These are phyloP conservation scores for Drosophila ohnishii DNA, from an alignment of 1,140 invertebrate species.

Conservation along the genomic window DNA sequence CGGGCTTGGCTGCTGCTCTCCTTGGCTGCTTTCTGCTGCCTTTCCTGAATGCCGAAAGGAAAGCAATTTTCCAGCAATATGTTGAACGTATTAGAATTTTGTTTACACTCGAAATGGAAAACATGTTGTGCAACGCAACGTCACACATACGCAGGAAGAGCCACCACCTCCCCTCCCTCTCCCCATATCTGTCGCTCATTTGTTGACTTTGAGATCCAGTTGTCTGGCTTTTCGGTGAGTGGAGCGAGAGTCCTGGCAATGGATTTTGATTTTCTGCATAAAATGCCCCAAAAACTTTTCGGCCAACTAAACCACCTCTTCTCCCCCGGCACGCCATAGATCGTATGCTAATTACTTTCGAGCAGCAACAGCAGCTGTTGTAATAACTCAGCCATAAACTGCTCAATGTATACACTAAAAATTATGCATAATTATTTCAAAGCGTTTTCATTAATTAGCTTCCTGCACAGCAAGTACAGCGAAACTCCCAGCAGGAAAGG, in stretches of 20 bases:
- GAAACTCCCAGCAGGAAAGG: not conserved
- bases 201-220: conserved; percentile 76
- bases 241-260: conserved; percentile 11
- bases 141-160: conserved; percentile 19
- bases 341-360: conserved; percentile 75
- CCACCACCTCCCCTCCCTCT: no score
- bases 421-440: conserved; percentile 82
- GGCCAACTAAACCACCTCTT: not conserved
- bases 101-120: conserved; percentile 81
- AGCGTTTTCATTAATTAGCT: conserved; percentile 79
- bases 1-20: conserved; percentile 55
- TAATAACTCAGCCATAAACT: conserved; percentile 81
- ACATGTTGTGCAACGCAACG: conserved; percentile 78
- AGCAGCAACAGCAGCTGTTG: conserved; percentile 74
- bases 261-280: conserved; percentile 51
- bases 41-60: conserved; percentile 70
- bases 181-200: conserved; percentile 60
- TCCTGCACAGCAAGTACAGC: conserved; percentile 36
- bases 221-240: conserved; percentile 52
- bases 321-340: conserved; percentile 2
- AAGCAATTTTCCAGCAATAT: conserved; percentile 82
- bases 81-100: conserved; percentile 81
- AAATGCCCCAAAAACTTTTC: conserved; percentile 47
- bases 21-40: conserved; percentile 38
- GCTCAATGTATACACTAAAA: conserved; percentile 81